Evolutionary conservation across 2,797 vertebrate species (phyloP), one percentile per base, ranked within the genome.

Genomic region (Dallia pectoralis): DNA sequence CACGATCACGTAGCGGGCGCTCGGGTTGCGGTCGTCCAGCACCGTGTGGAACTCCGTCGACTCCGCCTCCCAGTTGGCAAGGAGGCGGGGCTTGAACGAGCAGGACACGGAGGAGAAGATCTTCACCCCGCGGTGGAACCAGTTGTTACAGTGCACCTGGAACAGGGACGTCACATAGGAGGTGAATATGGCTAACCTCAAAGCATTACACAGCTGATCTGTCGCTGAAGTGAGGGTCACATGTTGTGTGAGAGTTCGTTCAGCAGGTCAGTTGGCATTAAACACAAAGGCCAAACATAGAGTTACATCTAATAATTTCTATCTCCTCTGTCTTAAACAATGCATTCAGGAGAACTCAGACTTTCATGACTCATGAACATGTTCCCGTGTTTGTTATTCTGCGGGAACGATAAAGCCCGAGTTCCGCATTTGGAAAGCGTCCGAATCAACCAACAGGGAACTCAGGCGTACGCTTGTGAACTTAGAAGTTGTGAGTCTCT

Each of bases 101-200:
- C 96, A 97, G 48, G 93, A 92, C 4, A 96, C 95, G 0, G 87
- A 89, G 70, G 95, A 93, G 79, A 97, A 97, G 83, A 97, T 97
- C 92, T 97, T 97, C 81, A 97, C 96, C 0, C 94, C 92, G 3
- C 93, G 92, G 66, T 91, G 84, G 78, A 96, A 97, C 95, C 96
- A 95, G 92, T 97, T 97, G 91, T 97, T 97, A n/a, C 95, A 95
- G 80, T 97, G 96, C 48, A 97, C 95, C 96, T 97, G 75, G 0
- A 29, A 62, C 51, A 14, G 61, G 25, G 36, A 25, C 66, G 40
- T 12, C 19, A 40, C 33, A 36, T 9, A 40, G 15, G 0, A 47
- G 12, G n/a, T 9, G 12, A 4, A 14, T 44, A 40, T 36, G 33
- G 33, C 3, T 44, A 1, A 1, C 40, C 1, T 44, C 40, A n/a